These are phyloP conservation scores for Platorchestia sp. DNA, from an alignment of 1,140 invertebrate genomes.

Conservation along the genomic window DNA sequence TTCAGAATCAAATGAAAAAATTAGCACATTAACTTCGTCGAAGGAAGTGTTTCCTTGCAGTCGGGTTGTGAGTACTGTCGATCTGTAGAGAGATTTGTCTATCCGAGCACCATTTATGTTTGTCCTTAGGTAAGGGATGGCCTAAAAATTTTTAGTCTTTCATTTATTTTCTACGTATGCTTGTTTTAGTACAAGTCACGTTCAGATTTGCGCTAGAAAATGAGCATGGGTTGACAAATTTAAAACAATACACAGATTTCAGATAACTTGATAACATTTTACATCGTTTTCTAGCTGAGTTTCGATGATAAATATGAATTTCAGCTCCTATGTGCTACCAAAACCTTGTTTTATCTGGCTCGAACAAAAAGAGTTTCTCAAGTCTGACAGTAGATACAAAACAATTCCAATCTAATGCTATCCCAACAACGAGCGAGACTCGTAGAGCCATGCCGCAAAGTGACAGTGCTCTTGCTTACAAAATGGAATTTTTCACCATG, in stretches of 20 bases:
- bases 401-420: background rate
- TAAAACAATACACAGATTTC: background rate
- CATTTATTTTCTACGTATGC: background rate
- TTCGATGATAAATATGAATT: background rate
- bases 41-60: too few species aligned
- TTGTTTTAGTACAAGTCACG: background rate
- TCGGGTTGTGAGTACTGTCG: too few species aligned
- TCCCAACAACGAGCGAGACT: background rate
- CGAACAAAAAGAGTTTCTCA: background rate
- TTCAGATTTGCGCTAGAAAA: background rate
- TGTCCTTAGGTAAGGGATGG: too few species aligned
- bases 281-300: background rate
- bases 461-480: background rate
- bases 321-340: background rate
- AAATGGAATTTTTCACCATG: background rate
- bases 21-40: too few species aligned
- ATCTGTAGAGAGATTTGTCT: too few species aligned
- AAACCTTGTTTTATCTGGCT: background rate
- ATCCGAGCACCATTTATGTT: too few species aligned
- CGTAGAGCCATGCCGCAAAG: background rate
- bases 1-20: background rate
- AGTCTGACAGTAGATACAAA: background rate
- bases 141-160: too few species aligned
- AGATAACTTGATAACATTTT: background rate
- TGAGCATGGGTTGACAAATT: background rate